phyloP scores from a whole-genome alignment of 2,888 invertebrate genomes.

The Cephus pulcher region DNA sequence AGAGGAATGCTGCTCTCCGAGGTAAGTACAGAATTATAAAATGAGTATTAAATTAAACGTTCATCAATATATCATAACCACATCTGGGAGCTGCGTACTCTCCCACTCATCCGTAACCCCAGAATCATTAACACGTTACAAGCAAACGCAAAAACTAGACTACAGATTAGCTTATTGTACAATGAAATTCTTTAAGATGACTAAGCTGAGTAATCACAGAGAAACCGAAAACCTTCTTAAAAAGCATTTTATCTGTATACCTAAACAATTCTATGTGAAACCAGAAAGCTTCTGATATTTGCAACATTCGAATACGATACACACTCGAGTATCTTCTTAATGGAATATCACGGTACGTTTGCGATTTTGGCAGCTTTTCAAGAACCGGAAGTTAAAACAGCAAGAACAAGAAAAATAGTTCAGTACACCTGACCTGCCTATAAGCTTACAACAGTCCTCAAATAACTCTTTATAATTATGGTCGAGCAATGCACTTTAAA shows the following conservation, averaged over 20 bases:
- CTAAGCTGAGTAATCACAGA: too few species aligned
- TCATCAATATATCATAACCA: not conserved
- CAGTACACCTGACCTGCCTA: not conserved
- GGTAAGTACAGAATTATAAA: not conserved
- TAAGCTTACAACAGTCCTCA: not conserved
- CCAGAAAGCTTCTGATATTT: not conserved
- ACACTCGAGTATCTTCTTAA: not conserved
- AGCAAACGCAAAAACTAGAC: too few species aligned
- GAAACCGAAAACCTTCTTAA: too few species aligned
- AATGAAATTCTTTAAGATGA: too few species aligned
- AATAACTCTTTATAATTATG: not conserved
- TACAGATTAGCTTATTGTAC: too few species aligned
- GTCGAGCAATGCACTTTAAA: not conserved
- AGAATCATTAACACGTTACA: too few species aligned
- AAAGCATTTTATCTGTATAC: not conserved
- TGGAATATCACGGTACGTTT: not conserved
- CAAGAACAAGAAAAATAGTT: not conserved
- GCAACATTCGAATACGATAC: not conserved
- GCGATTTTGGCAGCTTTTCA: not conserved
- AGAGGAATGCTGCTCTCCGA: slow-evolving; percentile 39
- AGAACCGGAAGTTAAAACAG: not conserved
- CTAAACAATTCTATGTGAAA: not conserved
- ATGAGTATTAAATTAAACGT: not conserved
- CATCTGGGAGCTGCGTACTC: too few species aligned
- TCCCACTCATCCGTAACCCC: too few species aligned